Evolutionary conservation across 2,113 vertebrate genomes (phyloP), one percentile per base, ranked within the genome.

Genomic region (Octodon degus): DNA sequence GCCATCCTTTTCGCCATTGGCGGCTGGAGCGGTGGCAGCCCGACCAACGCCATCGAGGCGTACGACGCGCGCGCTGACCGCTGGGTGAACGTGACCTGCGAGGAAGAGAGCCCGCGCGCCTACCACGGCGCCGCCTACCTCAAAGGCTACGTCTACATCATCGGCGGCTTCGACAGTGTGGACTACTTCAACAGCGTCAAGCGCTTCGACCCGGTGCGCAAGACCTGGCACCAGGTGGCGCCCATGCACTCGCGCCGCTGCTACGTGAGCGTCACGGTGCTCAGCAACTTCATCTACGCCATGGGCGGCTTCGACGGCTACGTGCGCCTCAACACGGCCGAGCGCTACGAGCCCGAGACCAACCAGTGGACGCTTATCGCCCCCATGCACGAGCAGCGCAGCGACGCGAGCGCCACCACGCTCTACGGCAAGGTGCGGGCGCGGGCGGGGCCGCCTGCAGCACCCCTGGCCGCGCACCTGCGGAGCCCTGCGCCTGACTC

Each of bases 241-340:
- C 99, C 99, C 34, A 99, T 99, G 99, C 98, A 99, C 96, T 98
- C 98, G 0, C 96, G 98, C 43, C 98, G 99, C 53, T 99, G 99
- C 97, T 99, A 99, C 0, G 98, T 99, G 84, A 99, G 99, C 0
- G 98, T 99, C 47, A 91, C 98, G 0, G 98, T 99, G 11, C 98
- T 99, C 63, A 89, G 98, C 40, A 90, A 97, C 60, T 97, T 97
- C 84, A 98, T 99, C 94, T 98, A 98, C 0, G 98, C 98, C 95
- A 99, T 99, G 97, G 99, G 99, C 5, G 99, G 99, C 14, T 99
- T 98, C 25, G 98, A 99, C 0, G 99, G 99, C 20, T 97, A 98
- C 0, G 86, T 72, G n/a, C 98, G 98, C 8, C 98, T 99, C 86
- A 99, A 98, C 97, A 99, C 99, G 0, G 99, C 98, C 0, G 99